Evolutionary conservation across 2,888 invertebrate species (phyloP).

Genomic region (Catocala sponsa): DNA sequence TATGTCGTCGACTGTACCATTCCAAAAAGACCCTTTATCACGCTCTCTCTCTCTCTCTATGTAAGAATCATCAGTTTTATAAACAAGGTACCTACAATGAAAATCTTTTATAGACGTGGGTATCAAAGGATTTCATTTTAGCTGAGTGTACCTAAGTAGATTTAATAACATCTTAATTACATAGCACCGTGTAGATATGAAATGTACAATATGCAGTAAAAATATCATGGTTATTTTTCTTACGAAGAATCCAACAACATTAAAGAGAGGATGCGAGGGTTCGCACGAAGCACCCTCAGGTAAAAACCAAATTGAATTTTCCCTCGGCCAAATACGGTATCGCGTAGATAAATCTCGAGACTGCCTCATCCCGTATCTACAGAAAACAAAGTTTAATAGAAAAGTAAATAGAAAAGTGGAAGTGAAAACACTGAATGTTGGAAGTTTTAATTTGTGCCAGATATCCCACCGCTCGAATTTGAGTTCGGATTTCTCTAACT

Average conservation of each 20-base stretch:
- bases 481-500: conserved; percentile 48
- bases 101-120: too few species aligned
- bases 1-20: too few species aligned
- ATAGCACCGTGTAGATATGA: conserved; percentile 24
- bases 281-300: conserved; percentile 79
- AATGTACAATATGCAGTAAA: conserved; percentile 66
- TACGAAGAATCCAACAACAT: conserved; percentile 72
- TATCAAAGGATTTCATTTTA: too few species aligned
- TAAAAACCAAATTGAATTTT: conserved; percentile 86
- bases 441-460: conserved; percentile 76
- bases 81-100: too few species aligned
- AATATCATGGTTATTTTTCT: conserved; percentile 70
- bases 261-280: conserved; percentile 76
- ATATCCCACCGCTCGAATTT: conserved; percentile 56
- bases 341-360: conserved; percentile 84
- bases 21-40: too few species aligned
- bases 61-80: too few species aligned
- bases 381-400: conserved; percentile 85
- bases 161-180: conserved; percentile 12
- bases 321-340: conserved; percentile 82
- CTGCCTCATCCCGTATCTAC: conserved; percentile 78
- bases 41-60: too few species aligned
- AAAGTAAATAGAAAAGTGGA: conserved; percentile 82
- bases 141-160: neutral
- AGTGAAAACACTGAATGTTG: conserved; percentile 77